Conservation (phyloP, 1,140 invertebrate genomes). For the Lordiphosa mommai region DNA sequence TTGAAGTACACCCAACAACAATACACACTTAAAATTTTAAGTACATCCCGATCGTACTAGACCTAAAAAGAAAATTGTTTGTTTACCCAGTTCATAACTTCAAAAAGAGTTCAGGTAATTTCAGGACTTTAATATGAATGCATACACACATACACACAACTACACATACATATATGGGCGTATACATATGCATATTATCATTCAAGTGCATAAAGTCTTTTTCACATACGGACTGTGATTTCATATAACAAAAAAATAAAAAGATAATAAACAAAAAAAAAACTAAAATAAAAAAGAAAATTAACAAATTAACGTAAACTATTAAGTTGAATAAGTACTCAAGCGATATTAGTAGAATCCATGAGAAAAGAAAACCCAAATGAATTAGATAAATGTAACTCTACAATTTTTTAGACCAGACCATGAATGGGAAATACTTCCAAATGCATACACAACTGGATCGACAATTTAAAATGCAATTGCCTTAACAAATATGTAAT, state of each 20-base stretch:
- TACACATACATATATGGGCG: neutral
- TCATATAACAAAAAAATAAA: conserved; percentile 52
- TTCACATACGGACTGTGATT: conserved; percentile 80
- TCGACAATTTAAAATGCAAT: conserved; percentile 46
- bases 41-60: too few relatives aligned
- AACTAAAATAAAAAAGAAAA: neutral
- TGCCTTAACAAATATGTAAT: conserved; percentile 35
- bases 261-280: neutral
- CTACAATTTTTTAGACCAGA: neutral
- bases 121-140: conserved; percentile 24
- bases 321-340: conserved; percentile 5
- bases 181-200: conserved; percentile 36
- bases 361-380: conserved; percentile 5
- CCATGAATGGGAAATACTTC: conserved; percentile 20
- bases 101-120: neutral
- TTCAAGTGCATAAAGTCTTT: conserved; percentile 77
- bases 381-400: conserved; percentile 32
- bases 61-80: too few relatives aligned
- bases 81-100: too few relatives aligned
- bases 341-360: neutral
- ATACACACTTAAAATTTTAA: too few relatives aligned
- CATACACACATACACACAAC: conserved; percentile 3
- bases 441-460: conserved; percentile 12
- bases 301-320: too few relatives aligned
- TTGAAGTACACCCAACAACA: too few relatives aligned